Evolutionary conservation across 2,113 vertebrate species (phyloP).

Genomic region (Laticauda laticaudata): DNA sequence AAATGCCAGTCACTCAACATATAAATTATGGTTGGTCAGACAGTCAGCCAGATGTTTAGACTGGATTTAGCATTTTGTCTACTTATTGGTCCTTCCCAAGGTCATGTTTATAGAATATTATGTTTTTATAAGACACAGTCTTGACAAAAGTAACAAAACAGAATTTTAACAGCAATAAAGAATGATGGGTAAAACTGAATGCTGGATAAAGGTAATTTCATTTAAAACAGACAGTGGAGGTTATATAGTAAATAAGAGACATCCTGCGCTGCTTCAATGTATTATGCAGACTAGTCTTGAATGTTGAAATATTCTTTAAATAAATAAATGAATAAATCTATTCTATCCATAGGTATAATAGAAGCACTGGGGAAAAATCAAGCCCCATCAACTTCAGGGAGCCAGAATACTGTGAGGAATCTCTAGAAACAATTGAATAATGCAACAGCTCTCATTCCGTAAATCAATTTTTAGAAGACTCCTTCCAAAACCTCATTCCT

Average conservation of each 20-base stretch:
- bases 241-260: not conserved
- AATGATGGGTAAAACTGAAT: not conserved
- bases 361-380: not conserved
- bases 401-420: not conserved
- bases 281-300: not conserved
- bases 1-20: not conserved
- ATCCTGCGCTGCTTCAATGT: not conserved
- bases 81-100: not conserved
- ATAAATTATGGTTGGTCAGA: not conserved
- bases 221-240: not conserved
- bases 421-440: not conserved
- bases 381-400: not conserved
- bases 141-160: not conserved
- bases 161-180: not conserved
- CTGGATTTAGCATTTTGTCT: not conserved
- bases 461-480: not conserved
- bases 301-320: not conserved
- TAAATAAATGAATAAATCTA: not conserved
- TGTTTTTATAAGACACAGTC: not conserved
- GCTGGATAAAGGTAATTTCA: not conserved
- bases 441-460: not conserved
- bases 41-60: not conserved
- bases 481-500: conserved; percentile 19
- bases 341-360: not conserved
- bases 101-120: not conserved